Percentiles rank a stretch among this genome's conserved stretches.
These are phyloP conservation scores for Antigone vipio DNA, from an alignment of 2,113 vertebrate species.

Conservation along the genomic window DNA sequence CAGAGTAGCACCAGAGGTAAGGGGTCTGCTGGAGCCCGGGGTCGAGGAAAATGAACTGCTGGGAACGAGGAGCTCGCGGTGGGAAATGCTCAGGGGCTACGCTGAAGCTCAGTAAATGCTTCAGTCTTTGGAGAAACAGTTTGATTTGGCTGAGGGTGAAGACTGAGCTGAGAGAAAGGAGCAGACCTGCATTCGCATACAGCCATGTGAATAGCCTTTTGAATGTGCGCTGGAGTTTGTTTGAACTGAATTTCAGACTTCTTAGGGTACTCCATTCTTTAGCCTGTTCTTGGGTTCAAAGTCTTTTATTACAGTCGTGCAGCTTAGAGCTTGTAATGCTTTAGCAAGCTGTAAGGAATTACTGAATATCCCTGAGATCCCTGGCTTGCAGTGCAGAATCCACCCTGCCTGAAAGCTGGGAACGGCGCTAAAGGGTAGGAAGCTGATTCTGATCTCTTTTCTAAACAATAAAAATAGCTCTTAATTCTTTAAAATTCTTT, in stretches of 20 bases:
- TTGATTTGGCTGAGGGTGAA: not conserved
- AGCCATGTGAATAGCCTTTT: not conserved
- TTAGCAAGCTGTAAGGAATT: slow-evolving; percentile 41
- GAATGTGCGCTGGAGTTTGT: not conserved
- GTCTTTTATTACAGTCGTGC: not conserved
- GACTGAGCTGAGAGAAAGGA: not conserved
- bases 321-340: slow-evolving; percentile 9
- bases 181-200: not conserved
- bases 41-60: not conserved
- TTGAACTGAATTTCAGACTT: not conserved
- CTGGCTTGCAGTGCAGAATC: not conserved
- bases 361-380: slow-evolving; percentile 3
- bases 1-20: slow-evolving; percentile 52
- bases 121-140: not conserved
- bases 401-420: not conserved
- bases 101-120: not conserved
- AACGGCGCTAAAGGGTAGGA: not conserved
- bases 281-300: not conserved
- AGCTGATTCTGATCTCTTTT: slow-evolving; percentile 37
- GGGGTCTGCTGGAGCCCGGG: not conserved
- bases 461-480: slow-evolving; percentile 26
- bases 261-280: not conserved
- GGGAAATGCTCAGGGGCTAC: not conserved
- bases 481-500: slow-evolving; percentile 16
- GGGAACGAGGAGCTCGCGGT: not conserved